Conservation (phyloP, 2,113 vertebrate species). For the Urocitellus parryii region DNA sequence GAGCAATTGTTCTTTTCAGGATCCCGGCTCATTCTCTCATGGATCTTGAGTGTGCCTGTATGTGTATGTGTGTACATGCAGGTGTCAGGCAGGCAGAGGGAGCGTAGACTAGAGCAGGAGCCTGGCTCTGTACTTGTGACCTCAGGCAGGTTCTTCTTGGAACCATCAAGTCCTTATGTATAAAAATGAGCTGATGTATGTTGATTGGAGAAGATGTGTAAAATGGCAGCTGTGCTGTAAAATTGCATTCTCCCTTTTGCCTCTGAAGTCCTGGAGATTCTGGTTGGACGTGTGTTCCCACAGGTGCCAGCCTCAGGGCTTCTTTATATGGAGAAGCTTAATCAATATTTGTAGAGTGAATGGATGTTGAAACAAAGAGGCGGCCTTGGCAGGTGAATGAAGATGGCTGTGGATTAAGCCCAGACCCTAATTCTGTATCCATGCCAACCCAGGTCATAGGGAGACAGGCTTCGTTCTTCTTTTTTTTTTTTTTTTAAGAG, state of each 20-base stretch:
- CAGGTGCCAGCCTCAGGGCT: not conserved
- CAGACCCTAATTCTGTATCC: not conserved
- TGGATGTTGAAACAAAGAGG: conserved; percentile 59
- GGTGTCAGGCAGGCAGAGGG: not conserved
- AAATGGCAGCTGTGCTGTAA: not conserved
- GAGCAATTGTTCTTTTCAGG: not conserved
- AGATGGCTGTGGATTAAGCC: conserved; percentile 1
- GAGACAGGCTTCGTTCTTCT: not conserved
- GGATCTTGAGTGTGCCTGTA: not conserved
- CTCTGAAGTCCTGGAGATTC: not conserved
- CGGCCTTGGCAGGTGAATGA: not conserved
- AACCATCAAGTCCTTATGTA: not conserved
- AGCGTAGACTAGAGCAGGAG: not conserved
- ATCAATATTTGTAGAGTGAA: conserved; percentile 72
- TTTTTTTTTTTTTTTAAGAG: too few relatives aligned
- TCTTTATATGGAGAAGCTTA: not conserved
- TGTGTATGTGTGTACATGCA: fast-evolving
- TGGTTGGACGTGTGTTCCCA: conserved; percentile 37
- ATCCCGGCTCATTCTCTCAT: fast-evolving
- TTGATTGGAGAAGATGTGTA: not conserved
- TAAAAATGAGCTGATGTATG: not conserved
- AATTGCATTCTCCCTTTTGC: not conserved
- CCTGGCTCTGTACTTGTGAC: not conserved
- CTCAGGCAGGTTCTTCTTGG: not conserved
- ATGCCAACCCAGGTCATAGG: not conserved